phyloP scores from a whole-genome alignment of 2,113 vertebrate species.

The Pampusana beccarii region DNA sequence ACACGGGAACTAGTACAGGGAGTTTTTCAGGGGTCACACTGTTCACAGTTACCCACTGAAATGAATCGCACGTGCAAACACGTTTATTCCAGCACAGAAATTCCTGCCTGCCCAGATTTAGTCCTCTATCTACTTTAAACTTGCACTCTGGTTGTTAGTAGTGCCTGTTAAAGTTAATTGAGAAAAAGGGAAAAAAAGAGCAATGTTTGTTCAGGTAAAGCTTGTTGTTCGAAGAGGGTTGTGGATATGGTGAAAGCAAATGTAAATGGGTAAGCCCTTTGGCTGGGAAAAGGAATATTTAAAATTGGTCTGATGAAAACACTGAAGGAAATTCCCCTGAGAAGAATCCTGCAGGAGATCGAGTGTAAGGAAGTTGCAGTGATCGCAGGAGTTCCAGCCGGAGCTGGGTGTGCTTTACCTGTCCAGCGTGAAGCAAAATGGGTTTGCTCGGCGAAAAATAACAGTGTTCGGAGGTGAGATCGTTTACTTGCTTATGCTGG shows the following conservation, averaged over 20 bases:
- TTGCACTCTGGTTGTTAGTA: background rate
- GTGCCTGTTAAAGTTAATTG: background rate
- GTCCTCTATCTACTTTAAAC: background rate
- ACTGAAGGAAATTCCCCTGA: background rate
- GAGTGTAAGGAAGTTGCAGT: rapidly evolving
- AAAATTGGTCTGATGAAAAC: background rate
- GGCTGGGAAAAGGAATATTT: background rate
- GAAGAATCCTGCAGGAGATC: background rate
- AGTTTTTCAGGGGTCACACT: conserved; percentile 1
- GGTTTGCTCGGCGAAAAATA: rapidly evolving
- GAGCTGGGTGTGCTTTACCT: background rate
- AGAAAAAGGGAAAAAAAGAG: background rate
- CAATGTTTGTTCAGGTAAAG: background rate
- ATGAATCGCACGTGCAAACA: background rate
- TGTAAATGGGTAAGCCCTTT: background rate
- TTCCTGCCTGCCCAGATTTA: background rate
- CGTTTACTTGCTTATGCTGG: background rate
- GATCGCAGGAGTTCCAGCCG: rapidly evolving
- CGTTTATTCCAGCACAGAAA: background rate
- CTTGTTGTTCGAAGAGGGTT: background rate
- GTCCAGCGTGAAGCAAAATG: background rate
- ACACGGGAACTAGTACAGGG: background rate
- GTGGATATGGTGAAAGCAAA: background rate
- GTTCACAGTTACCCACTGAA: background rate
- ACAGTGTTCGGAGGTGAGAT: background rate